Evolutionary conservation across 2,113 vertebrate species (phyloP).

Genomic region (Uropsilus gracilis): DNA sequence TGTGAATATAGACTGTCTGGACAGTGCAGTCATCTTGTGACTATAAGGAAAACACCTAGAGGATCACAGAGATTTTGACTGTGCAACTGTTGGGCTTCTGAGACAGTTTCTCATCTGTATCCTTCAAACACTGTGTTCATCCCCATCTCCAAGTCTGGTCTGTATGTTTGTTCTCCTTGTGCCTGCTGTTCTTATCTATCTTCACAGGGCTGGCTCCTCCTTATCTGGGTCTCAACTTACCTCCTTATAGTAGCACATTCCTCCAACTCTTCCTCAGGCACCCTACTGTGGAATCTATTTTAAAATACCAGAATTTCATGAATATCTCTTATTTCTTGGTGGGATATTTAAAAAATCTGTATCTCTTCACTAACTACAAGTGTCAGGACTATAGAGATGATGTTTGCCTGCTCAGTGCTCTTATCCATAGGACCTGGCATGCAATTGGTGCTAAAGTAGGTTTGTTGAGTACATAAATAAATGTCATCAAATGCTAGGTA

Average conservation of each 20-base stretch:
- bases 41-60: background rate
- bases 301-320: background rate
- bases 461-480: slow-evolving; percentile 1
- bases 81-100: background rate
- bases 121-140: background rate
- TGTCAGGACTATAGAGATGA: background rate
- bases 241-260: background rate
- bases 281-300: background rate
- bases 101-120: background rate
- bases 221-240: background rate
- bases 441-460: background rate
- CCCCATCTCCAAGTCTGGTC: background rate
- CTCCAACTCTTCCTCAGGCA: background rate
- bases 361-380: background rate
- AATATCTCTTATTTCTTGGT: background rate
- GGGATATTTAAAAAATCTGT: background rate
- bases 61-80: background rate
- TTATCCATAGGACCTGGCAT: background rate
- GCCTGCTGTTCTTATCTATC: background rate
- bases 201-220: background rate
- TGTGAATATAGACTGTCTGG: background rate
- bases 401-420: background rate
- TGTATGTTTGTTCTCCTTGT: background rate
- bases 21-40: background rate
- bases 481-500: background rate